Base-by-base conservation (phyloP, 2,113 vertebrate species). In the Malurus melanocephalus region DNA sequence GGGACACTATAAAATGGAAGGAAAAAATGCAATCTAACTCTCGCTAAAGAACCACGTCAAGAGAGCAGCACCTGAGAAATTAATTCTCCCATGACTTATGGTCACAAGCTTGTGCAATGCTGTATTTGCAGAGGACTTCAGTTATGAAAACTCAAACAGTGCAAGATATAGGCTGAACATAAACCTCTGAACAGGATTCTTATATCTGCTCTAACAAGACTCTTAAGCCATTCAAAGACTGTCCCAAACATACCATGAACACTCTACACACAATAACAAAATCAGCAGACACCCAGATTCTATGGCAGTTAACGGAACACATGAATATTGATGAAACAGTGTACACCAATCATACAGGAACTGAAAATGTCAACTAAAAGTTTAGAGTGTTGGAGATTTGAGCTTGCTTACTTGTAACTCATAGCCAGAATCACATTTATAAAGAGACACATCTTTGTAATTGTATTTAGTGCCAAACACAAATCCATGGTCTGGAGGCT, bases 381-480 rank as follows among this genome's bases (percentile, higher is more conserved):
- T 38, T 80, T 40, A 40, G 11, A 69, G 10, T 33, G 46, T 26
- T 92, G 16, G 40, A 65, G 9, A 80, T 49, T 61, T 92, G 35
- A 68, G 40, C 35, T 91, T 65, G 38, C 95, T 96, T 98, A 99
- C 99, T 97, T 99, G 97, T 93, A 99, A 93, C 80, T 98, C 95
- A 95, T 99, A 99, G 69, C 99, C 99, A 87, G 98, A 93, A 69
- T 98, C 96, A 95, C 99, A 99, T 22, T 97, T 98, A 93, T 99
- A 99, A 77, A 95, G 88, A 80, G 99, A 65, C 11, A 89, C 92
- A 57, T 98, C 98, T 85, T 96, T 97, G 59, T 98, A 99, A 92
- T 60, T 98, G 91, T 98, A 97, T 87, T 89, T 92, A 75, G 95
- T 97, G 43, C 98, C 98, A 90, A 98, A 87, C 11, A 98, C 90